phyloP scores from a whole-genome alignment of 2,888 invertebrate species.

The Cheilosia urbana region DNA sequence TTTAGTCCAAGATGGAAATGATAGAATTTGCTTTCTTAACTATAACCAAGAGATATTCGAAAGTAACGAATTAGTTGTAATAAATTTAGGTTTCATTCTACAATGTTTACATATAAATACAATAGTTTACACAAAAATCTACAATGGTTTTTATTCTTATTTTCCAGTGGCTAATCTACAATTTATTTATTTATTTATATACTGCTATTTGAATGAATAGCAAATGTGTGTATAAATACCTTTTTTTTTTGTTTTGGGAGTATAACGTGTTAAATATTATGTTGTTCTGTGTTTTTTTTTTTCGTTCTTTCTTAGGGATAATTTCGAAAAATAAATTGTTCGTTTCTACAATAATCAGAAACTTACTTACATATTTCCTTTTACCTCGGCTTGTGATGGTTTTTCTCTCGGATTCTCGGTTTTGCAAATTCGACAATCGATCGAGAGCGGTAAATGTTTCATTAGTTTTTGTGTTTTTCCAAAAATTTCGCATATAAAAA shows the following conservation, averaged over 20 bases:
- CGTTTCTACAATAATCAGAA: constrained; percentile 75
- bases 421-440: constrained; percentile 65
- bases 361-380: constrained; percentile 61
- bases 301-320: constrained; percentile 47
- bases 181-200: constrained; percentile 48
- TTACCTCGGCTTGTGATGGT: constrained; percentile 3
- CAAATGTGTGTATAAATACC: constrained; percentile 64
- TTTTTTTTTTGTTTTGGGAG: constrained; percentile 9
- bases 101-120: constrained; percentile 75
- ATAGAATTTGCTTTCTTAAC: background rate
- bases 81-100: constrained; percentile 53
- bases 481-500: constrained; percentile 75
- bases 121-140: constrained; percentile 75
- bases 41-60: constrained; percentile 20
- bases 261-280: constrained; percentile 64
- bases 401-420: constrained; percentile 8
- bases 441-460: constrained; percentile 60
- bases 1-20: constrained; percentile 2
- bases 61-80: constrained; percentile 33
- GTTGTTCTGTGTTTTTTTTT: constrained; percentile 28
- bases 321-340: constrained; percentile 73
- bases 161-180: constrained; percentile 58
- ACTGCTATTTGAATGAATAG: constrained; percentile 61
- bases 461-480: constrained; percentile 34
- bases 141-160: constrained; percentile 54